A percentile compares a stretch with the other conserved stretches of the same genome.
phyloP scores from a whole-genome alignment of 2,888 invertebrate species.

The Dynastes grantii region DNA sequence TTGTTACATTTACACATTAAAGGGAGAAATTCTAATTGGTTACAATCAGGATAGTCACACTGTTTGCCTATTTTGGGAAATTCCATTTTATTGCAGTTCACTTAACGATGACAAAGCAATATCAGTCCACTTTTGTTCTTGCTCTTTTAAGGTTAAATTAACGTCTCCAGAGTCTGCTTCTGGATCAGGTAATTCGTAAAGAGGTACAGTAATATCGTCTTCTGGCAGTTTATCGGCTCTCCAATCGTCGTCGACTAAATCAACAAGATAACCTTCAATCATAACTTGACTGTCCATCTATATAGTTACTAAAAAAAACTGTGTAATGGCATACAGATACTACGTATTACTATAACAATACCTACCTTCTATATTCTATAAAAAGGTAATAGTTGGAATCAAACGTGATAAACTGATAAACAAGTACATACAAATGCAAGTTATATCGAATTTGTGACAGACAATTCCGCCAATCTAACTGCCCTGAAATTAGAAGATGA shows the following conservation, averaged over 20 bases:
- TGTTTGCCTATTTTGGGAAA: slow-evolving; percentile 81
- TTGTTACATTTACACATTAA: slow-evolving; percentile 78
- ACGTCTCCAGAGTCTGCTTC: slow-evolving; percentile 95
- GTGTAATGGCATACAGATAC: neutral
- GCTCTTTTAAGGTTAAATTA: slow-evolving; percentile 90
- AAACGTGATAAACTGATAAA: too few species aligned
- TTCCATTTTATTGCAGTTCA: slow-evolving; percentile 79
- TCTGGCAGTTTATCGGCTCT: slow-evolving; percentile 85
- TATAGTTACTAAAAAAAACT: neutral
- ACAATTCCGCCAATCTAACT: neutral
- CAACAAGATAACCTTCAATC: slow-evolving; percentile 83
- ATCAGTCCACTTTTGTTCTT: slow-evolving; percentile 80
- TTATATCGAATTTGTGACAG: too few species aligned
- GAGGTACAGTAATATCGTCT: slow-evolving; percentile 89
- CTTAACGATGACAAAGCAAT: slow-evolving; percentile 73
- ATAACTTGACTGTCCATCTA: slow-evolving; percentile 81
- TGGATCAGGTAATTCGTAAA: slow-evolving; percentile 91
- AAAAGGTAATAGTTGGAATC: too few species aligned
- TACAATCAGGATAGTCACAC: slow-evolving; percentile 76
- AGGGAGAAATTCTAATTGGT: slow-evolving; percentile 82
- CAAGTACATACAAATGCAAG: too few species aligned
- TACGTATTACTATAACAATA: too few species aligned
- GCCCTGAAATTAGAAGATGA: too few species aligned
- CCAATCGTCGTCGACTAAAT: slow-evolving; percentile 91
- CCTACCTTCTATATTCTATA: too few species aligned